Base-by-base conservation (phyloP, 2,888 invertebrate genomes). In the Drosophila pseudotalamancana region DNA sequence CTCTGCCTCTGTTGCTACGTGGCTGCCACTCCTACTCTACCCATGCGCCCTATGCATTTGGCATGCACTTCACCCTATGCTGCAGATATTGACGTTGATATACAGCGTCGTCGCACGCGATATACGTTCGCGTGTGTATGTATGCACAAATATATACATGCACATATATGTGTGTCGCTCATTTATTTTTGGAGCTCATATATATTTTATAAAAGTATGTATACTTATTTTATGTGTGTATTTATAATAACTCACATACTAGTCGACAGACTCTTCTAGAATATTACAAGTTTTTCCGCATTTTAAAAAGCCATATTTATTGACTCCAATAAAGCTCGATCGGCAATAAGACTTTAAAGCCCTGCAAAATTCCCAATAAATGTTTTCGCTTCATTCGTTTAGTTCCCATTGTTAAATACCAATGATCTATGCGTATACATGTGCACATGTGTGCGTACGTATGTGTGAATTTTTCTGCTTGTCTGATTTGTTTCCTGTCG, bases 401-500 rank as follows among this genome's bases (percentile, higher is more conserved):
- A 32, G 45, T 64, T 63, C 34, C 42, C 53, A 60, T 77, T 77
- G 63, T 73, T 37, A 50, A 18, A 34, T 27, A 18, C 16, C 25
- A 21, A 42, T 55, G 37, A 43, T 59, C 37, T 45, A 27, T 31
- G 43, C 6, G 14, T 1, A 39, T 14, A 27, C 11, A 21, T 50
- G 21, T 42, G 12, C 18, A 1, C 37, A 16, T 29, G 4, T 16
- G 14, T 34, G 5, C 27, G 6, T 25, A 6, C 31, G 8, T 51
- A 1, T 40, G 1, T 14, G 1, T 18, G 4, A 34, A 4, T 55
- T n/a, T 21, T 0, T 55, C 32, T 35, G 37, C 61, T 42, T 88
- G 89, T 88, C 88, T 88, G 89, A 77, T 88, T 81, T 77, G 81
- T 73, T 88, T 88, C 88, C 88, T 88, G 88, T 82, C 88, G 89